phyloP scores from a whole-genome alignment of 2,888 invertebrate genomes.

The Cancer borealis region DNA sequence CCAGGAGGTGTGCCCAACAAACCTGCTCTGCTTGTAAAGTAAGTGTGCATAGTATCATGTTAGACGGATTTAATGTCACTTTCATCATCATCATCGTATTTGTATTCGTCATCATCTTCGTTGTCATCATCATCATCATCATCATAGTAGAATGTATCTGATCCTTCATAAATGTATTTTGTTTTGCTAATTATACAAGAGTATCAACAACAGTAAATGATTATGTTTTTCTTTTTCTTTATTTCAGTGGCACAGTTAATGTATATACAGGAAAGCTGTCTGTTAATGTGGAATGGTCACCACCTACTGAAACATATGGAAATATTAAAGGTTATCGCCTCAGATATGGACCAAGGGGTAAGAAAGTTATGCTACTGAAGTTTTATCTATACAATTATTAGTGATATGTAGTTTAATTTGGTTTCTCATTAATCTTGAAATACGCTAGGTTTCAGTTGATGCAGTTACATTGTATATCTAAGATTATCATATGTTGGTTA shows the following conservation, averaged over 20 bases:
- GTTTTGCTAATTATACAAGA: neutral
- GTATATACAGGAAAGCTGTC: constrained; percentile 92
- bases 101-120: too few species aligned
- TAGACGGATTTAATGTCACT: neutral
- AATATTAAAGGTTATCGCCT: constrained; percentile 92
- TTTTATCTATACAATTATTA: neutral
- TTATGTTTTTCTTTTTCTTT: neutral
- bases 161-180: neutral
- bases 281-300: constrained; percentile 95
- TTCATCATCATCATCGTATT: too few species aligned
- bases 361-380: constrained; percentile 79
- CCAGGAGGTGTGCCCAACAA: constrained; percentile 95
- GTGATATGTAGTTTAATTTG: neutral
- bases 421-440: too few species aligned
- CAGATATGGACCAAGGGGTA: constrained; percentile 92
- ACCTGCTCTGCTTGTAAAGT: constrained; percentile 90
- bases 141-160: neutral
- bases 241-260: constrained; percentile 85
- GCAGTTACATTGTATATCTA: too few species aligned
- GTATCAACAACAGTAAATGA: neutral
- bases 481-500: too few species aligned
- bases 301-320: constrained; percentile 93
- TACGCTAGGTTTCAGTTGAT: too few species aligned
- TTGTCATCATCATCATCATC: too few species aligned
- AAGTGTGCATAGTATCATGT: constrained; percentile 78